phyloP scores from a whole-genome alignment of 2,113 vertebrate genomes.

The Sturnira hondurensis region DNA sequence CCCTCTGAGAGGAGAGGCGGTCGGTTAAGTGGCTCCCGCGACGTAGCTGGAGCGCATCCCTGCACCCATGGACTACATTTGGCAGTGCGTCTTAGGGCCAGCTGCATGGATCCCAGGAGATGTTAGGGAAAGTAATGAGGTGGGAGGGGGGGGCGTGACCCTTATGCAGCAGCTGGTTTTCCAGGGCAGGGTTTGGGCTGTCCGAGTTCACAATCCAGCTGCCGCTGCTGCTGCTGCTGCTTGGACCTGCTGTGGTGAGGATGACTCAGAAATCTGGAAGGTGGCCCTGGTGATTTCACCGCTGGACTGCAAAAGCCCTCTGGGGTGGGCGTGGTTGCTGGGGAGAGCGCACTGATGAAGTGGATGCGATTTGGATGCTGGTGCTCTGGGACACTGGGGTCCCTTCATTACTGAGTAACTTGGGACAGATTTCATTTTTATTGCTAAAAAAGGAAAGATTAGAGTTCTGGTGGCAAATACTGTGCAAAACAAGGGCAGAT shows the following conservation, averaged over 20 bases:
- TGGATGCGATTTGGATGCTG: not conserved
- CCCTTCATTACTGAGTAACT: not conserved
- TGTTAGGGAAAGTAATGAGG: not conserved
- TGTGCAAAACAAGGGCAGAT: not conserved
- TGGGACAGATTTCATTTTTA: constrained; percentile 12
- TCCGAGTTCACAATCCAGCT: not conserved
- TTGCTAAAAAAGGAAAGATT: not conserved
- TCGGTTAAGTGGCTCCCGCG: not conserved
- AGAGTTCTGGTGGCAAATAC: not conserved
- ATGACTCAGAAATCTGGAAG: constrained; percentile 58
- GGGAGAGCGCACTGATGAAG: not conserved
- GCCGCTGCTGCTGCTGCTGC: constrained; percentile 3
- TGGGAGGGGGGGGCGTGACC: not conserved
- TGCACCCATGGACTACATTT: not conserved
- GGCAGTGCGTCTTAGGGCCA: not conserved
- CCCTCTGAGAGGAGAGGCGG: not conserved
- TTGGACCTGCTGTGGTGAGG: not conserved
- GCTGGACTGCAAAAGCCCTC: not conserved
- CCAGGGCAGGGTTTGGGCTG: not conserved
- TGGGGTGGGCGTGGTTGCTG: not conserved
- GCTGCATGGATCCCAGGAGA: not conserved
- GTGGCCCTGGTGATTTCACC: not conserved
- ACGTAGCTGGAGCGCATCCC: not conserved
- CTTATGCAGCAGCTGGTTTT: not conserved
- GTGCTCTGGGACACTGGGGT: not conserved